A percentile compares a stretch with the other conserved stretches of the same genome.
These are phyloP conservation scores for Callaeas wilsoni DNA, from an alignment of 2,113 vertebrate species.

Conservation along the genomic window DNA sequence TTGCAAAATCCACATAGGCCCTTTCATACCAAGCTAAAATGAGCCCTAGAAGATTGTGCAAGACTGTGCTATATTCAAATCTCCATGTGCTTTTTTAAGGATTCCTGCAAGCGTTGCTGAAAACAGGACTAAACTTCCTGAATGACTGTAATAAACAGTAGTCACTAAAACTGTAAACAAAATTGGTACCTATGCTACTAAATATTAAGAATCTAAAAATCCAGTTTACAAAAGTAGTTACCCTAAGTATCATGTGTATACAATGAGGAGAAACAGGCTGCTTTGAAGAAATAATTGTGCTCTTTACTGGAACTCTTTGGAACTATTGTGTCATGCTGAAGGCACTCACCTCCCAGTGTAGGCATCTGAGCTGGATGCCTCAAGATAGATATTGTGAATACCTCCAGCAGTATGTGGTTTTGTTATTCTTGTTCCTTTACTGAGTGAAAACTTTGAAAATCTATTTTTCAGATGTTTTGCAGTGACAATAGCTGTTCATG, in stretches of 20 bases:
- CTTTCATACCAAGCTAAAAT: conserved; percentile 1
- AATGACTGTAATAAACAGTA: background rate
- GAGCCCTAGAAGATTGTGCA: background rate
- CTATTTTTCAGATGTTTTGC: background rate
- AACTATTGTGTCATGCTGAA: conserved; percentile 17
- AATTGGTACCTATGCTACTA: background rate
- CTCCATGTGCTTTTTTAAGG: background rate
- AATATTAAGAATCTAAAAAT: background rate
- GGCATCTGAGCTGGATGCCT: conserved; percentile 24
- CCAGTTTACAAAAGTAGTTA: background rate
- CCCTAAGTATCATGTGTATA: background rate
- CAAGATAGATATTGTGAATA: background rate
- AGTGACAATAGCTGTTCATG: background rate
- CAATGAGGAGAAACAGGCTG: background rate
- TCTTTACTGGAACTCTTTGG: background rate
- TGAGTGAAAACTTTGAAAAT: background rate
- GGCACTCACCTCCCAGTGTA: background rate
- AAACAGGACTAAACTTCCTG: background rate
- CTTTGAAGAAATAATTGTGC: background rate
- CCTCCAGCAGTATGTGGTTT: background rate
- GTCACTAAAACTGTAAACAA: background rate
- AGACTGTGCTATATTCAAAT: background rate
- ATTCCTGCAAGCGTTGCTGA: conserved; percentile 1
- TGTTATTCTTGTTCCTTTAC: background rate
- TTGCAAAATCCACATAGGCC: background rate